Base-by-base conservation (phyloP, 2,797 vertebrate species). In the Sebastes trivittatus region DNA sequence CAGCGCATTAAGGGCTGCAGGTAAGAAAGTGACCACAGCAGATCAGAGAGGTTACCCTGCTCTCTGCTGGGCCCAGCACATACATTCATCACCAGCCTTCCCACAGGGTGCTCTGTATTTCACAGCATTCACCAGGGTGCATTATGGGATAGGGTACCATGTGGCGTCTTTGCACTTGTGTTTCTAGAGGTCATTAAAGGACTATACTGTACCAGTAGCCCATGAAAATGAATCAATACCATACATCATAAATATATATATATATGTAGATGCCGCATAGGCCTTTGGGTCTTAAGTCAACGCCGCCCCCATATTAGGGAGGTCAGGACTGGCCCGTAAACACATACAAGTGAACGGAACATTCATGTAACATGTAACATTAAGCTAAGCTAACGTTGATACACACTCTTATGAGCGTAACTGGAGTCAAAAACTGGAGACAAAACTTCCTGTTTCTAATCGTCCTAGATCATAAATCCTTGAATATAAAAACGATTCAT, bases 21-120 rank as follows among this genome's bases (percentile, higher is more conserved):
- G 85, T 81, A 81, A 77, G 23, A 54, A 66, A 80, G 78, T 84
- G 88, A 88, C 84, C 87, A 77, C 14, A 18, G 86, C 71, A 46
- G 74, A 89, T 83, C 77, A 72, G 75, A 84, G 87, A 89, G 91
- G 92, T 92, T 89, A 87, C 67, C 36, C 23, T 60, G 85, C 80
- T 92, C 87, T 80, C 85, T 69, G 78, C 84, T 56, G 60, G 80
- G 68, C 64, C 58, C 7, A 75, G 80, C 82, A 73, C 83, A 77
- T 68, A 82, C 93, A 94, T 94, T 92, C 87, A 94, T 95, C 92
- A 93, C 81, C 78, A 42, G 77, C 75, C 66, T 78, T 86, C 92
- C 91, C 92, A 82, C 65, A 72, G 88, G 90, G 82, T 70, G 66
- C 70, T 77, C 66, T 73, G 87, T 82, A 72, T 85, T 86, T 79